Evolutionary conservation across 1,140 invertebrate species (phyloP).

Genomic region (Pygmarrhopalites habei): DNA sequence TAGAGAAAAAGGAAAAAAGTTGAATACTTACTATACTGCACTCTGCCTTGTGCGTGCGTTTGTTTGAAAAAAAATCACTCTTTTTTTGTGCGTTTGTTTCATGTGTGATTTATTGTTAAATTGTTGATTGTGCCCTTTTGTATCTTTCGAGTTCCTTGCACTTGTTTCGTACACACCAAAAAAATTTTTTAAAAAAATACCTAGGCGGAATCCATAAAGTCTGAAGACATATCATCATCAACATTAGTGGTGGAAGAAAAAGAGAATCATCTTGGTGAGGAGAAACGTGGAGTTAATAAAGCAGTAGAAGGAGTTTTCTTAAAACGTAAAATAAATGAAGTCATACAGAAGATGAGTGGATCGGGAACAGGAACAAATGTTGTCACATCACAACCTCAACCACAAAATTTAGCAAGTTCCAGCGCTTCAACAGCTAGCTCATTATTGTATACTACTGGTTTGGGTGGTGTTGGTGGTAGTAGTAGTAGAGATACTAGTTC

Average conservation of each 20-base stretch:
- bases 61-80: too few relatives aligned
- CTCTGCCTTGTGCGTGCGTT: too few relatives aligned
- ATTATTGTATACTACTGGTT: constrained; percentile 15
- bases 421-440: constrained; percentile 25
- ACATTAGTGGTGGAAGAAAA: too few relatives aligned
- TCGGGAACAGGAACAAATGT: constrained; percentile 6
- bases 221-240: too few relatives aligned
- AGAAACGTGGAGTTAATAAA: background rate
- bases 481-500: background rate
- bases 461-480: too few relatives aligned
- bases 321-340: constrained; percentile 7
- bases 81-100: too few relatives aligned
- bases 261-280: background rate
- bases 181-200: too few relatives aligned
- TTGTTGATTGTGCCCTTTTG: too few relatives aligned
- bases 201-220: background rate
- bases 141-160: too few relatives aligned
- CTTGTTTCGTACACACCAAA: too few relatives aligned
- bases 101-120: background rate
- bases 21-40: too few relatives aligned
- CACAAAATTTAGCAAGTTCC: constrained; percentile 32
- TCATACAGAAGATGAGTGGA: constrained; percentile 3
- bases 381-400: constrained; percentile 19
- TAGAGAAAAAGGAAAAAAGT: too few relatives aligned
- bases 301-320: background rate